Evolutionary conservation across 2,797 vertebrate species (phyloP).

Genomic region (Enteromius anoplus): DNA sequence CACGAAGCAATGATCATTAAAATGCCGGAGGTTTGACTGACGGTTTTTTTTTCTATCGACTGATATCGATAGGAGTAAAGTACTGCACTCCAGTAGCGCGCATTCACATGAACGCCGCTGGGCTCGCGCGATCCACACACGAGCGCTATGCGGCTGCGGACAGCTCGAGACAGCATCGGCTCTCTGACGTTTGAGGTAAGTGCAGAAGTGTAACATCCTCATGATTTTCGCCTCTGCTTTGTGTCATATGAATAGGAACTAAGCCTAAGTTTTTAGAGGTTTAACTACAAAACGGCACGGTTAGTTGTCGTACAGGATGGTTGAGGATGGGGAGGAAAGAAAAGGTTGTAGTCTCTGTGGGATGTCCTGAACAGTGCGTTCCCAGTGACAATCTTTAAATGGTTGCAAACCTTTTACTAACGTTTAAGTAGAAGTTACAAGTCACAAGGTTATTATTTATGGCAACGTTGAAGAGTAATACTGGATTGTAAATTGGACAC

Average conservation of each 20-base stretch:
- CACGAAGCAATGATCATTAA: background rate
- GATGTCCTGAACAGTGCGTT: constrained; percentile 28
- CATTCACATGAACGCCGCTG: constrained; percentile 41
- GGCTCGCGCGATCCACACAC: constrained; percentile 15
- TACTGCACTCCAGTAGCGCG: constrained; percentile 38
- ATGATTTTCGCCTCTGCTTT: background rate
- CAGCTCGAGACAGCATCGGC: constrained; percentile 30
- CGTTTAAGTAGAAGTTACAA: background rate
- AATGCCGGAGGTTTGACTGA: background rate
- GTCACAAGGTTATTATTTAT: background rate
- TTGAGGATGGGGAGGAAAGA: constrained; percentile 19
- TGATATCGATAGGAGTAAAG: constrained; percentile 47
- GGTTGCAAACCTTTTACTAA: background rate
- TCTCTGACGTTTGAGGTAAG: constrained; percentile 32
- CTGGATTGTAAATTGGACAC: background rate
- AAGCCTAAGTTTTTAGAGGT: background rate
- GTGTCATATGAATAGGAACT: constrained; percentile 3
- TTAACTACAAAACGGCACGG: constrained; percentile 2
- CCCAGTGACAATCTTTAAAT: background rate
- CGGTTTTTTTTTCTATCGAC: background rate
- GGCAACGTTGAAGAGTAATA: background rate
- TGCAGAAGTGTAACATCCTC: background rate
- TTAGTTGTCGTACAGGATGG: background rate
- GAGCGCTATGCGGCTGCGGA: constrained; percentile 45
- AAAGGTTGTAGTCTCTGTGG: background rate